phyloP scores from a whole-genome alignment of 2,888 invertebrate species.

The Mesopsocus fuscifrons region DNA sequence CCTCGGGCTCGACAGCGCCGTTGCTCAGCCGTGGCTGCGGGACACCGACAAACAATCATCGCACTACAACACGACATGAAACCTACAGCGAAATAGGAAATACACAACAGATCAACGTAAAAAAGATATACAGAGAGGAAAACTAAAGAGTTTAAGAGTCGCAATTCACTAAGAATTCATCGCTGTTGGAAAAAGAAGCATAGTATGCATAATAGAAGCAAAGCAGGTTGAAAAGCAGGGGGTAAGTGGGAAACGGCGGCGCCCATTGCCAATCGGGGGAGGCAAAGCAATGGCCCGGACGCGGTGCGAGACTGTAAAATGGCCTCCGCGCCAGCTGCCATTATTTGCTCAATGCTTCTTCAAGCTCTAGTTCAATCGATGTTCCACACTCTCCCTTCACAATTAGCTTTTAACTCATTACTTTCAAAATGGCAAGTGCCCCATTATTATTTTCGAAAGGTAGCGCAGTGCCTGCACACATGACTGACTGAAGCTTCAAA shows the following conservation, averaged over 20 bases:
- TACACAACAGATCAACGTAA: slow-evolving; percentile 16
- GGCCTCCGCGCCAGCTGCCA: no score
- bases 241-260: not conserved
- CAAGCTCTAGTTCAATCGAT: no score
- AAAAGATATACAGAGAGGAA: not conserved
- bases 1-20: slow-evolving; percentile 37
- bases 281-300: no score
- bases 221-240: not conserved
- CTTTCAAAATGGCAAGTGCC: no score
- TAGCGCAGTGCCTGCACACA: no score
- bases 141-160: not conserved
- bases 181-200: not conserved
- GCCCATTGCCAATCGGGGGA: no score
- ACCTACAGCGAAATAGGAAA: slow-evolving; percentile 9
- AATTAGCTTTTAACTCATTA: no score
- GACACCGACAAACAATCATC: slow-evolving; percentile 11
- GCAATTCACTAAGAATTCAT: not conserved
- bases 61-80: slow-evolving; percentile 3
- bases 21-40: slow-evolving; percentile 32
- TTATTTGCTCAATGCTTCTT: no score
- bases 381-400: no score
- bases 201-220: not conserved
- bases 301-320: no score
- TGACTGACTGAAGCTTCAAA: no score
- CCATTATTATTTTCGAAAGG: no score